These are phyloP conservation scores for Indri indri DNA, from an alignment of 2,113 vertebrate genomes.

Conservation along the genomic window DNA sequence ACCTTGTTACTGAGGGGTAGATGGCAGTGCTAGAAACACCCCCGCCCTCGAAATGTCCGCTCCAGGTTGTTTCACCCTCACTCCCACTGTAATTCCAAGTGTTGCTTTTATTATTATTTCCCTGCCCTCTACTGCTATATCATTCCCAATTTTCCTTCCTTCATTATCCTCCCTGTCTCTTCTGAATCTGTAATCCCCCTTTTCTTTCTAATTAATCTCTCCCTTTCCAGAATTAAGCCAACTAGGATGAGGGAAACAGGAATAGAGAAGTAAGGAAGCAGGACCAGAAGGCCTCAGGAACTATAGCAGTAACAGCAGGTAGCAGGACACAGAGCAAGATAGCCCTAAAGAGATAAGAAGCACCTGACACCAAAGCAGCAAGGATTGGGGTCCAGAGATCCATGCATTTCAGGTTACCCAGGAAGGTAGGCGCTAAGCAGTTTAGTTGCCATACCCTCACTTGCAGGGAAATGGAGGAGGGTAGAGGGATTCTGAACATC, in stretches of 20 bases:
- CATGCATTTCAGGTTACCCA: neutral
- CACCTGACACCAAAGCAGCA: neutral
- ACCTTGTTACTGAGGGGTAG: conserved; percentile 5
- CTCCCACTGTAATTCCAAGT: neutral
- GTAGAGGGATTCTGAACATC: neutral
- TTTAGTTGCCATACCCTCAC: neutral
- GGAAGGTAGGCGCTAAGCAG: neutral
- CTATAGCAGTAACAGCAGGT: rapidly evolving
- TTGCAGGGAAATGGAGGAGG: neutral
- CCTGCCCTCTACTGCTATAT: neutral
- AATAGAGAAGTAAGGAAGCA: neutral
- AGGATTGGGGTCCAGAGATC: neutral
- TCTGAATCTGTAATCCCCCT: neutral
- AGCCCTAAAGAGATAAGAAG: neutral
- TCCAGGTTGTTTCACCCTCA: neutral
- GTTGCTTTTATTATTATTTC: neutral
- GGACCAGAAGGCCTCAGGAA: neutral
- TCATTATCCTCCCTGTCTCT: neutral
- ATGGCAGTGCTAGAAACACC: neutral
- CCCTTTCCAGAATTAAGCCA: neutral
- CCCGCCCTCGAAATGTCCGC: rapidly evolving
- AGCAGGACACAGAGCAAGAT: neutral
- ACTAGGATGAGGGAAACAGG: neutral
- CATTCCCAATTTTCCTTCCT: neutral
- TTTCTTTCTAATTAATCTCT: neutral